Base-by-base conservation (phyloP, 2,113 vertebrate species). In the Cranoglanis bouderius region DNA sequence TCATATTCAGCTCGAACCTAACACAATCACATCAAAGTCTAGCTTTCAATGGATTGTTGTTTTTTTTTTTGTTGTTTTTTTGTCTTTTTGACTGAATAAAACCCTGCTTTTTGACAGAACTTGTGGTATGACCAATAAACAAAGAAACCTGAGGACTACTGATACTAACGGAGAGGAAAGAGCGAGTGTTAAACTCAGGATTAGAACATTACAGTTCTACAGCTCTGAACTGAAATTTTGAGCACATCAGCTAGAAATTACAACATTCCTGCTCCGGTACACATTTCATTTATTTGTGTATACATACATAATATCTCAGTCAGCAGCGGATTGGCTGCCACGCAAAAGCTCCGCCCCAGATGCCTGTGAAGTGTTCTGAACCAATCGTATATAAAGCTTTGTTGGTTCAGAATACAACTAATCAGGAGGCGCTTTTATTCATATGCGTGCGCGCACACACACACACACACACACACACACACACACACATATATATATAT, bases 241-340 rank as follows among this genome's bases (percentile, higher is more conserved):
- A 6, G 67, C 55, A 70, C 16, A 18, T 85, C n/a, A 55, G 65
- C 49, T 26, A 78, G 63, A 40, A 87, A 61, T 4, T 49, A 32
- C 75, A 83, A 40, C 51, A 35, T 67, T 88, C 61, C 75, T 40
- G 72, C 35, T 43, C 49, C 21, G 40, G 49, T 35, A 49, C n/a
- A 29, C 46, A 40, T 84, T 51, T 72, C 43, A 61, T 49, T 75
- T 40, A 65, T 70, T 46, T 43, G 5, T 43, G 6, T 18, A 35
- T 21, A 43, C 51, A 61, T 35, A 84, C 8, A 35, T 51, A 51
- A 75, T 38, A 32, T 82, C n/a, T 49, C 35, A 55, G 67, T n/a
- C 93, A 92, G 92, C 91, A 61, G 93, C 94, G 93, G 95, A 96
- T 94, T 93, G 93, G 94, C 93, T 83, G 9, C 93, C 90, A 92